These are phyloP conservation scores for Drosophila navojoa DNA, from an alignment of 1,140 invertebrate genomes.

Conservation along the genomic window DNA sequence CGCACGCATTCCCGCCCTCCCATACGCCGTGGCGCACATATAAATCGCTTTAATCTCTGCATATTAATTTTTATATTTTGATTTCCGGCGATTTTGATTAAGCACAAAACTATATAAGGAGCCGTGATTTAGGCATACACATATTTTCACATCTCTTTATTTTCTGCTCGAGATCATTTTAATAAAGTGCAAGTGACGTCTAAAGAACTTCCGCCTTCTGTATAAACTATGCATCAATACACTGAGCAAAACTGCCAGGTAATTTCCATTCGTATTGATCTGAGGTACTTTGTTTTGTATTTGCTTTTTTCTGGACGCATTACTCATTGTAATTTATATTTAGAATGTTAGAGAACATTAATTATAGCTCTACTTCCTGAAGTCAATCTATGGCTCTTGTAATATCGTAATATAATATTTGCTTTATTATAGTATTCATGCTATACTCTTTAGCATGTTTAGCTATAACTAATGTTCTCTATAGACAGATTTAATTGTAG, in stretches of 20 bases:
- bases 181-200: slow-evolving; percentile 48
- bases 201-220: slow-evolving; percentile 40
- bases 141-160: background rate
- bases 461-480: no score
- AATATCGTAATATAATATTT: no score
- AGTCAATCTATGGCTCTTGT: no score
- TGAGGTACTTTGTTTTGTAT: no score
- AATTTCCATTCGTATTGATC: no score
- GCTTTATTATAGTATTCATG: no score
- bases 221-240: slow-evolving; percentile 16
- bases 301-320: no score
- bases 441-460: no score
- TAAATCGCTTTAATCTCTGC: slow-evolving; percentile 76
- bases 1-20: slow-evolving; percentile 61
- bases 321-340: no score
- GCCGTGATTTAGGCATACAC: slow-evolving; percentile 40
- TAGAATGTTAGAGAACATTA: no score
- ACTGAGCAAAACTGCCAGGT: slow-evolving; percentile 2
- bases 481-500: no score
- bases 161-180: slow-evolving; percentile 2
- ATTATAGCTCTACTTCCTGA: no score
- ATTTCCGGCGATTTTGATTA: slow-evolving; percentile 72
- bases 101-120: slow-evolving; percentile 41
- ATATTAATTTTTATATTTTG: slow-evolving; percentile 81
- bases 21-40: slow-evolving; percentile 65